These are phyloP conservation scores for Caenorhabditis angaria DNA, from an alignment of 2,888 invertebrate genomes.

Conservation along the genomic window DNA sequence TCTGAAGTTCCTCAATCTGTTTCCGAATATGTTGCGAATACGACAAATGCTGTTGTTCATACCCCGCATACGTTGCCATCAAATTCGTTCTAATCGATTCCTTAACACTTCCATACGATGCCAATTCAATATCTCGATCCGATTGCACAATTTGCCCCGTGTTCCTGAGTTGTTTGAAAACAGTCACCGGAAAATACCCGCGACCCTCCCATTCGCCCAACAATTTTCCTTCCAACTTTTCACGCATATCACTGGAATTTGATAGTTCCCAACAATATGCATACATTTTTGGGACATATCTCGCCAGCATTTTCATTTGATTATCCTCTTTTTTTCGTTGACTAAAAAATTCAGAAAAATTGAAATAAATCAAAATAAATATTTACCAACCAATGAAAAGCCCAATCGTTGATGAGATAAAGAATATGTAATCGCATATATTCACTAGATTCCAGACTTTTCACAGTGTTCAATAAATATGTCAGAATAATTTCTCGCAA, in stretches of 20 bases:
- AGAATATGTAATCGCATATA: slow-evolving; percentile 94
- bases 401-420: slow-evolving; percentile 96
- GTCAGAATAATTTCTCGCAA: slow-evolving; percentile 80
- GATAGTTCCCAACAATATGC: slow-evolving; percentile 87
- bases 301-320: slow-evolving; percentile 90
- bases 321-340: slow-evolving; percentile 93
- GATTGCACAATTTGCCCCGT: slow-evolving; percentile 76
- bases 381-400: slow-evolving; percentile 81
- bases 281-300: slow-evolving; percentile 96
- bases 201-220: slow-evolving; percentile 96
- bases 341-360: slow-evolving; percentile 77
- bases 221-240: slow-evolving; percentile 81
- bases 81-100: slow-evolving; percentile 24
- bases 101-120: slow-evolving; percentile 11
- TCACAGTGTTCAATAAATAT: slow-evolving; percentile 75
- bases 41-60: slow-evolving; percentile 92
- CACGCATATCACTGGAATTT: slow-evolving; percentile 24
- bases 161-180: slow-evolving; percentile 79
- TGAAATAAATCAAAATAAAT: neutral
- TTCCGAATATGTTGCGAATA: slow-evolving; percentile 25
- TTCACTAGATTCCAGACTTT: slow-evolving; percentile 81
- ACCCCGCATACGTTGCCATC: slow-evolving; percentile 80
- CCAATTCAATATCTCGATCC: slow-evolving; percentile 36
- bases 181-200: slow-evolving; percentile 74
- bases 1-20: slow-evolving; percentile 24